Base-by-base conservation (phyloP, 1,140 invertebrate genomes). In the Agrypnia vestita region DNA sequence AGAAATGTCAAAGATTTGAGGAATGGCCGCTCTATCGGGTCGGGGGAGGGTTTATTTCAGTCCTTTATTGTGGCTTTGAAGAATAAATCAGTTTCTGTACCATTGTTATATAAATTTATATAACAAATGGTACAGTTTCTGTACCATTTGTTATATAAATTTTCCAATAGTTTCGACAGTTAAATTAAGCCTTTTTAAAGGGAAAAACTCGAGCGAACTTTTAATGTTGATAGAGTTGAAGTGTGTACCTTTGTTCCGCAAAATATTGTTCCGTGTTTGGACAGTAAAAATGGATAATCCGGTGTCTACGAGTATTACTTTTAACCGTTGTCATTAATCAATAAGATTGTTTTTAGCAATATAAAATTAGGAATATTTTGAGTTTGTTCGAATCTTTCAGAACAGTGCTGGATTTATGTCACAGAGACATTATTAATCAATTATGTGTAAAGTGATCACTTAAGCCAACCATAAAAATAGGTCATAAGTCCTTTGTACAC, bases 141-240 rank as follows among this genome's bases (percentile, higher is more conserved):
- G 44, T 47, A 56, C 73, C 73, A 76, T 76, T 64, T 61, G 76
- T 71, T 78, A 71, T 78, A 78, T 78, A 51, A 77, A 77, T 59
- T 71, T 71, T 51, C 76, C 76, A 47, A 78, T 78, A 78, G 64
- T 78, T 78, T 78, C 76, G 76, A 78, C 76, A 78, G 76, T 78
- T 78, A 78, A 78, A 78, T 78, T 78, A 78, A 67, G 76, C 67
- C 46, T 72, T 78, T 78, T 78, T 72, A 55, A 53, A 53, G n/a
- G 44, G 53, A 13, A 69, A 77, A 67, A 19, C 21, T 77, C 21
- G n/a, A 19, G 49, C 13, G 12, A 78, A 78, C 21, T 72, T 78
- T 75, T 59, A 21, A 43, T 59, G 19, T 19, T 43, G 9, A 25
- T 11, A 53, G 21, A 78, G 49, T 51, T 3, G 8, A 74, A 74